These are phyloP conservation scores for Aleiodes leptofemur DNA, from an alignment of 2,888 invertebrate genomes.

Conservation along the genomic window DNA sequence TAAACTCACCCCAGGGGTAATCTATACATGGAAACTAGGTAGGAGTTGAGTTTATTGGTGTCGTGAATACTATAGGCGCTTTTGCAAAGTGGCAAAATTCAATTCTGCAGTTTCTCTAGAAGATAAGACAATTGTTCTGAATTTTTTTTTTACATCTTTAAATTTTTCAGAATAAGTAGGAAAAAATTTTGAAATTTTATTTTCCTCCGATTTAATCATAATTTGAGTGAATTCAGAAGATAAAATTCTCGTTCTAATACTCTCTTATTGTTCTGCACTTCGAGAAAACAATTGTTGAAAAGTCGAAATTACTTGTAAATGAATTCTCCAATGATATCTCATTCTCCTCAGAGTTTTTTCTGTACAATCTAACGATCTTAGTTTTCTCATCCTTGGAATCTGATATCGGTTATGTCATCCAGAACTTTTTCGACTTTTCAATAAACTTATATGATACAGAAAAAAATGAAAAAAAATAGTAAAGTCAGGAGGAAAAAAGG, in stretches of 20 bases:
- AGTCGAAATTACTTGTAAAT: background rate
- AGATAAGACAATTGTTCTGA: background rate
- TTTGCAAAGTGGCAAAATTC: conserved; percentile 35
- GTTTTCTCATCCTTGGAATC: conserved; percentile 3
- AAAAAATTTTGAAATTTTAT: too few relatives aligned
- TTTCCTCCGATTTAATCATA: too few relatives aligned
- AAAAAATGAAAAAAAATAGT: background rate
- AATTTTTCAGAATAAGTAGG: background rate
- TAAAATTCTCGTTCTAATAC: too few relatives aligned
- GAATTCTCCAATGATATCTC: background rate
- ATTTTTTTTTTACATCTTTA: background rate
- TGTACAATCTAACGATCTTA: conserved; percentile 23
- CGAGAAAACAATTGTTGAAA: too few relatives aligned
- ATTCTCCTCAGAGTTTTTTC: background rate
- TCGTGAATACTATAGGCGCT: conserved; percentile 19
- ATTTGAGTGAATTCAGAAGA: too few relatives aligned
- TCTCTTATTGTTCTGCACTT: too few relatives aligned
- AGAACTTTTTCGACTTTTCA: background rate
- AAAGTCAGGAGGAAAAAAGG: background rate
- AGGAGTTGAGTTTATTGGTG: conserved; percentile 30
- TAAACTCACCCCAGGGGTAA: conserved; percentile 27
- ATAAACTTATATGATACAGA: conserved; percentile 7
- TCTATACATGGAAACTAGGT: conserved; percentile 16
- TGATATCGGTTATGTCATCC: conserved; percentile 7
- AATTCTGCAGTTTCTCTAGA: conserved; percentile 15